These are phyloP conservation scores for Centropyge bicolor DNA, from an alignment of 2,797 vertebrate genomes.

Conservation along the genomic window DNA sequence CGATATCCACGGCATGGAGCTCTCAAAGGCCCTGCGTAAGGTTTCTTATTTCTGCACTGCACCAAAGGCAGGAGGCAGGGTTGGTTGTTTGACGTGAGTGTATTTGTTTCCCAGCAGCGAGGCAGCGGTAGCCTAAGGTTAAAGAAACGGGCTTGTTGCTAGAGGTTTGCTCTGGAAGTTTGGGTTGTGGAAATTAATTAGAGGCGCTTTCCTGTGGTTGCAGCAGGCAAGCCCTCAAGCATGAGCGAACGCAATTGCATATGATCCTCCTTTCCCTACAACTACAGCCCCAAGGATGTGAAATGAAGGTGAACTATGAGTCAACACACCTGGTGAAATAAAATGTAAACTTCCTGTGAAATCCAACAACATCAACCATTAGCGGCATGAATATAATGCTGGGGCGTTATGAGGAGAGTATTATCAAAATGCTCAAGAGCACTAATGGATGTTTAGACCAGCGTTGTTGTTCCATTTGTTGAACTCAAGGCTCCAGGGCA, in stretches of 20 bases:
- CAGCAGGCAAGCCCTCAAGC: conserved; percentile 69
- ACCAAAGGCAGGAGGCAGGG: conserved; percentile 49
- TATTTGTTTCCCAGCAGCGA: conserved; percentile 60
- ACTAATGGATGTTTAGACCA: conserved; percentile 39
- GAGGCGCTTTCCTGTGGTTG: conserved; percentile 63
- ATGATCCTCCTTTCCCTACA: conserved; percentile 53
- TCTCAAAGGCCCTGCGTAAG: conserved; percentile 22
- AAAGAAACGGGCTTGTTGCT: conserved; percentile 47
- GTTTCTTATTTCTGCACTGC: conserved; percentile 42
- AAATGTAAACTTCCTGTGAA: conserved; percentile 47
- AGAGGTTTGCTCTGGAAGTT: conserved; percentile 50
- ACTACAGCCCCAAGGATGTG: conserved; percentile 51
- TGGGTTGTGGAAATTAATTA: conserved; percentile 71
- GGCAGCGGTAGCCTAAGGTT: conserved; percentile 49
- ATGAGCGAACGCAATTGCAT: conserved; percentile 52
- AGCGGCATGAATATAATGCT: conserved; percentile 15
- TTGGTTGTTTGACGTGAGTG: conserved; percentile 43
- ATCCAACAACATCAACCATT: conserved; percentile 40
- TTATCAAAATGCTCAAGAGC: conserved; percentile 38
- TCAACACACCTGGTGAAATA: conserved; percentile 44
- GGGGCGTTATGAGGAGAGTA: neutral
- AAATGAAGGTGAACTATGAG: conserved; percentile 49
- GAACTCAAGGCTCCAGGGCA: conserved; percentile 16
- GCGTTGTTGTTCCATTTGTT: conserved; percentile 20
- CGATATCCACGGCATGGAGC: conserved; percentile 34